Evolutionary conservation across 2,113 vertebrate genomes (phyloP).

Genomic region (Corynorhinus townsendii): DNA sequence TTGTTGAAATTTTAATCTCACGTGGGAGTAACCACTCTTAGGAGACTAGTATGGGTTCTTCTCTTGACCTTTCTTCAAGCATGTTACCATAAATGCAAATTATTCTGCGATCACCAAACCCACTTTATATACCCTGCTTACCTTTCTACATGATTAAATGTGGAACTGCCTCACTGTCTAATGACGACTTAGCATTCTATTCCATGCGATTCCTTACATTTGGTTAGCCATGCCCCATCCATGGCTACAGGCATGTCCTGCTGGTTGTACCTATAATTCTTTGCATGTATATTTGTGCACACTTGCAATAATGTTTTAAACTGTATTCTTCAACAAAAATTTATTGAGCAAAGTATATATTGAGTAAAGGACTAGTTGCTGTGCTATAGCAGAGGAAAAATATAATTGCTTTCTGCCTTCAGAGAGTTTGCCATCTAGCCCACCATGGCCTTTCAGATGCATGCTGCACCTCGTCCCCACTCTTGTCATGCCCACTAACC

Average conservation of each 20-base stretch:
- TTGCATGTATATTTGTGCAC: accelerated
- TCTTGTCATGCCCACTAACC: neutral
- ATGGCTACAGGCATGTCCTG: neutral
- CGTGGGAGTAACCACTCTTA: neutral
- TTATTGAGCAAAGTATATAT: neutral
- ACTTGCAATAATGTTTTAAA: neutral
- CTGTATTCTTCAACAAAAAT: neutral
- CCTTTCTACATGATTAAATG: neutral
- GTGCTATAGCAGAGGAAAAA: neutral
- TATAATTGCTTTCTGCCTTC: neutral
- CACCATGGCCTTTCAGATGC: neutral
- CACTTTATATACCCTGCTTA: neutral
- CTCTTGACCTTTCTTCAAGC: neutral
- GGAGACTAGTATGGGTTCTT: neutral
- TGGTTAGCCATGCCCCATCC: neutral
- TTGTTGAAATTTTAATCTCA: neutral
- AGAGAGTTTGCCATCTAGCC: neutral
- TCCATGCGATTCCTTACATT: neutral
- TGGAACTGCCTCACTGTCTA: neutral
- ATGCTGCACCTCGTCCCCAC: accelerated
- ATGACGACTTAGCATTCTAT: neutral
- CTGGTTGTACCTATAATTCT: neutral
- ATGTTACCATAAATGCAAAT: neutral
- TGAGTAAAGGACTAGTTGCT: neutral
- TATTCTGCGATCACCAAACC: neutral